Evolutionary conservation across 2,113 vertebrate genomes (phyloP).

Genomic region (Toxotes chatareus): DNA sequence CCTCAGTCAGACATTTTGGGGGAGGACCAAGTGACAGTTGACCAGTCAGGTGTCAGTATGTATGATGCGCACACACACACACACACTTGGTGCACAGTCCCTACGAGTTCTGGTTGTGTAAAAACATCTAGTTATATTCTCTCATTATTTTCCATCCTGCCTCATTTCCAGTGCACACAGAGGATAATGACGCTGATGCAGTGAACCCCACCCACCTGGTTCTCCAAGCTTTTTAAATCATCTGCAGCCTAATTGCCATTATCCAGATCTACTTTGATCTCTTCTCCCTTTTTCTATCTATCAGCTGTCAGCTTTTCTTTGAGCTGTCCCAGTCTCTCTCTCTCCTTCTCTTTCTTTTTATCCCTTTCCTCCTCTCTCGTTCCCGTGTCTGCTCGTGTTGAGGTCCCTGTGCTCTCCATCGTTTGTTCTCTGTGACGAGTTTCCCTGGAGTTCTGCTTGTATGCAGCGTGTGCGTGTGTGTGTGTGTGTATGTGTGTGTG

Average conservation of each 20-base stretch:
- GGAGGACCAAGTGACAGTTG: background rate
- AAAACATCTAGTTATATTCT: too few species aligned
- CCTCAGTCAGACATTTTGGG: background rate
- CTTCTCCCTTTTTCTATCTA: background rate
- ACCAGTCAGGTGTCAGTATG: background rate
- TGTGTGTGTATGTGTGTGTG: slow-evolving; percentile 15
- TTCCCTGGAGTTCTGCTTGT: slow-evolving; percentile 46
- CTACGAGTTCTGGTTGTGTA: too few species aligned
- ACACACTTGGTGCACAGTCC: too few species aligned
- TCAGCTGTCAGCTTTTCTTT: slow-evolving; percentile 12
- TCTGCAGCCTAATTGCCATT: slow-evolving; percentile 15
- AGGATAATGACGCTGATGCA: background rate
- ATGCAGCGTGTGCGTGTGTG: slow-evolving; percentile 16
- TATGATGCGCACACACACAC: too few species aligned
- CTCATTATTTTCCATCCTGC: too few species aligned
- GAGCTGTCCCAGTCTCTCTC: background rate
- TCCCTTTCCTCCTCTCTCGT: slow-evolving; percentile 9
- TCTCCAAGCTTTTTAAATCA: slow-evolving; percentile 1
- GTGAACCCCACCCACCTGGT: slow-evolving; percentile 40
- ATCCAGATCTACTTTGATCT: slow-evolving; percentile 49
- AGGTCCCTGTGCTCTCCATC: slow-evolving; percentile 49
- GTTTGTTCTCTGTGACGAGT: slow-evolving; percentile 45
- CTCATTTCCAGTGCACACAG: too few species aligned
- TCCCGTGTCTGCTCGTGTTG: slow-evolving; percentile 40
- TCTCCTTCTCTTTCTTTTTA: background rate